A percentile compares a stretch with the other conserved stretches of the same genome.
These are phyloP conservation scores for Rotaria macrura DNA, from an alignment of 2,888 invertebrate genomes.

Conservation along the genomic window DNA sequence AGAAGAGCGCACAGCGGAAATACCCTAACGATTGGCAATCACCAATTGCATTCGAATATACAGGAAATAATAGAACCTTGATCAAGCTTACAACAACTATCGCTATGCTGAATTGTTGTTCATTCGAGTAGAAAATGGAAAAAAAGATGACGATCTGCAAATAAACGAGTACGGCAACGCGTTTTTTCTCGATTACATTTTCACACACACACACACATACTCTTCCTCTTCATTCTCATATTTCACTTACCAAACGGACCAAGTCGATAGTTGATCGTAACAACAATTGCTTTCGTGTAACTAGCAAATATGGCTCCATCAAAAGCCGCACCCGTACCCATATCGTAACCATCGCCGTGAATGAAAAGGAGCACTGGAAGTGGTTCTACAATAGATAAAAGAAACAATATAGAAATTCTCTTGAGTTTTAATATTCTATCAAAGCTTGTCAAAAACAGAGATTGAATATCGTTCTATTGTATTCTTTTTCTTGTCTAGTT, in stretches of 20 bases:
- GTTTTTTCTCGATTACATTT: neutral
- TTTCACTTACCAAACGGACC: neutral
- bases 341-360: neutral
- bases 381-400: neutral
- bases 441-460: neutral
- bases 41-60: neutral
- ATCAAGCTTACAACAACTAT: neutral
- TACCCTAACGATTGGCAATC: neutral
- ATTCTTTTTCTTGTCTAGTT: neutral
- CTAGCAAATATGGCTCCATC: conserved; percentile 2
- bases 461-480: neutral
- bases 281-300: neutral
- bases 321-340: neutral
- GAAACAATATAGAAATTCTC: neutral
- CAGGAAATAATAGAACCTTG: neutral
- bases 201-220: neutral
- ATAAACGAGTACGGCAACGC: neutral
- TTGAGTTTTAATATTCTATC: neutral
- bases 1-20: neutral
- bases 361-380: neutral
- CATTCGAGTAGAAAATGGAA: conserved; percentile 2
- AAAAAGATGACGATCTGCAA: neutral
- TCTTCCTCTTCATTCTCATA: neutral
- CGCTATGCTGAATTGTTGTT: neutral
- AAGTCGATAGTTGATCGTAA: neutral